Evolutionary conservation across 1,140 invertebrate genomes (phyloP).

Genomic region (Drosophila aff.): DNA sequence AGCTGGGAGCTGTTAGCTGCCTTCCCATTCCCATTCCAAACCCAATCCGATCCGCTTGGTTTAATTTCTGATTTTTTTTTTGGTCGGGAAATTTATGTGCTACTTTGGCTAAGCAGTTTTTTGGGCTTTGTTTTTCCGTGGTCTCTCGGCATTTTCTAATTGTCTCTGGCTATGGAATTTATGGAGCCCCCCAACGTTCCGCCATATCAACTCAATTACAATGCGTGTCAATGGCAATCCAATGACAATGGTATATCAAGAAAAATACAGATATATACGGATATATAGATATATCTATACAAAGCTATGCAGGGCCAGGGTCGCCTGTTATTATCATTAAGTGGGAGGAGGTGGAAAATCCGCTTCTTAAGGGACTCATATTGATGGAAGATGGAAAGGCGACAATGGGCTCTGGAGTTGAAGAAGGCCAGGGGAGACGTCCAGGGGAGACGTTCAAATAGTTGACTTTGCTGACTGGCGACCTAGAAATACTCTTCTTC

Average conservation of each 20-base stretch:
- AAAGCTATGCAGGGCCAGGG: background rate
- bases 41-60: slow-evolving; percentile 30
- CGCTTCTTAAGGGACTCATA: slow-evolving; percentile 18
- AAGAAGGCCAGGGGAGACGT: background rate
- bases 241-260: slow-evolving; percentile 1
- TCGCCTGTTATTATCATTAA: slow-evolving; percentile 39
- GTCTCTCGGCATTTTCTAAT: slow-evolving; percentile 32
- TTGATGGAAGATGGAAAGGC: slow-evolving; percentile 12
- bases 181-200: slow-evolving; percentile 33
- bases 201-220: slow-evolving; percentile 68
- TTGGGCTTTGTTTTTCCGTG: slow-evolving; percentile 13
- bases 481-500: slow-evolving; percentile 10
- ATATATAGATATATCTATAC: too few relatives aligned
- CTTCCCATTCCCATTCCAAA: slow-evolving; percentile 20
- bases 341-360: slow-evolving; percentile 26
- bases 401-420: background rate
- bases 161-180: slow-evolving; percentile 63
- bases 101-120: slow-evolving; percentile 62
- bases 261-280: background rate
- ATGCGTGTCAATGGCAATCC: slow-evolving; percentile 61
- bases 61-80: slow-evolving; percentile 45
- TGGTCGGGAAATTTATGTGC: slow-evolving; percentile 66
- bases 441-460: background rate
- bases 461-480: background rate
- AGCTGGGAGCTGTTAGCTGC: slow-evolving; percentile 22